Conservation (phyloP, 2,113 vertebrate species). For the Lampris megalopsis region DNA sequence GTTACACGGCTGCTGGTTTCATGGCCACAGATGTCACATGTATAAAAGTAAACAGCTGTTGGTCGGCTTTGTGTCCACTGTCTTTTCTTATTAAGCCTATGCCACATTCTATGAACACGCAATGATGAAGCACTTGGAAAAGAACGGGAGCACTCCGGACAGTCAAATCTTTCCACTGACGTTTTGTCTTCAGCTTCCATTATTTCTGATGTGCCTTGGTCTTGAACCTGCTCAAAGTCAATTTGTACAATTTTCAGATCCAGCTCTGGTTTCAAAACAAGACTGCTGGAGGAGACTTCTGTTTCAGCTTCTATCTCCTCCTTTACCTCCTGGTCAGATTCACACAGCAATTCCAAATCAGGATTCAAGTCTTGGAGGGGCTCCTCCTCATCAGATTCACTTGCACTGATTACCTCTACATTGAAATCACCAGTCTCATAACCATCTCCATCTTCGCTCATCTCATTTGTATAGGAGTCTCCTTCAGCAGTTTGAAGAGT, state of each 20-base stretch:
- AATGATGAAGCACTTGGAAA: constrained; percentile 76
- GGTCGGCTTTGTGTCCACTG: constrained; percentile 65
- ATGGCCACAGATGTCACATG: constrained; percentile 69
- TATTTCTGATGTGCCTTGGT: constrained; percentile 9
- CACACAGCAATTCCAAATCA: constrained; percentile 78
- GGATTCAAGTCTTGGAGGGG: constrained; percentile 62
- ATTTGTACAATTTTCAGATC: constrained; percentile 81
- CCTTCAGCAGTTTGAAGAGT: constrained; percentile 25
- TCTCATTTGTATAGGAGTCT: constrained; percentile 15
- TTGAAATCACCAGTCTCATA: constrained; percentile 72
- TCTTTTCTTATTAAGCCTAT: constrained; percentile 69
- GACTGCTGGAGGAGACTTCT: background rate
- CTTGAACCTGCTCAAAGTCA: constrained; percentile 63
- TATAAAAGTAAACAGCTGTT: constrained; percentile 46
- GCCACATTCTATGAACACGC: constrained; percentile 80
- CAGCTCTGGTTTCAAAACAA: constrained; percentile 63
- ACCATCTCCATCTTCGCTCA: constrained; percentile 60
- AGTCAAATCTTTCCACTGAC: constrained; percentile 58
- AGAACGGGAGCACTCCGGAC: constrained; percentile 77
- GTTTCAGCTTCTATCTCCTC: constrained; percentile 37
- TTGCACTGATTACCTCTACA: constrained; percentile 76
- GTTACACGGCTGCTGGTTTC: constrained; percentile 61
- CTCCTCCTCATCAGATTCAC: constrained; percentile 72
- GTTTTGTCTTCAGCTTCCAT: constrained; percentile 11
- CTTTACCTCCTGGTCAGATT: constrained; percentile 77